Base-by-base conservation (phyloP, 1,140 invertebrate species). In the Scaptomyza montana region DNA sequence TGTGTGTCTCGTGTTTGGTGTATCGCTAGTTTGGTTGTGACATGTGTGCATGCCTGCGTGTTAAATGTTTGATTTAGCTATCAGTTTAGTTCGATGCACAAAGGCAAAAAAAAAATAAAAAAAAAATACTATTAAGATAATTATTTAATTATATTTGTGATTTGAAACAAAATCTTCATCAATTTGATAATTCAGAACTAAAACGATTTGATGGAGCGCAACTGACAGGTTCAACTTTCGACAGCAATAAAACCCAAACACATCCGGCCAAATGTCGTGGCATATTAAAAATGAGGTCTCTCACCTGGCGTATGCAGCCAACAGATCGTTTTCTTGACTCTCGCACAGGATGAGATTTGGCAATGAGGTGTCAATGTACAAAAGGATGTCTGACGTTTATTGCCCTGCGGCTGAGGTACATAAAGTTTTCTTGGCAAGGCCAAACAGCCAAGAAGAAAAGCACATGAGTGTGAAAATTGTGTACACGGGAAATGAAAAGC, bases 321-420 rank as follows among this genome's bases (percentile, higher is more conserved):
- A 43, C 36, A 41, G 1, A 41, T 41, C 39, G 10, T 43, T 43
- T 46, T 39, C 30, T 49, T 25, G 59, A 65, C 54, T 36, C 33
- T 71, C 53, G 39, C 71, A 51, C 33, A 28, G 46, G 77, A 25
- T 46, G 66, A 74, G 64, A 80, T 75, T 79, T 62, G 67, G 71
- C 51, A 75, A 65, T 70, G 70, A 86, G 84, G 84, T 87, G 84
- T 89, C 84, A 84, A 81, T 77, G 66, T 79, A 87, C 84, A 89
- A 89, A 84, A 72, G 70, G 76, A 84, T 70, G 76, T 70, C 84
- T 86, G 84, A 87, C 84, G 76, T 89, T 89, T 87, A 87, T 87
- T 87, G 84, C 68, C 86, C 56, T 47, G 78, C 74, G 59, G 74
- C 65, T 65, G 73, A 71, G 71, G 47, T 61, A 56, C 59, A 74